These are phyloP conservation scores for Donacobius atricapilla DNA, from an alignment of 2,113 vertebrate species.

Conservation along the genomic window DNA sequence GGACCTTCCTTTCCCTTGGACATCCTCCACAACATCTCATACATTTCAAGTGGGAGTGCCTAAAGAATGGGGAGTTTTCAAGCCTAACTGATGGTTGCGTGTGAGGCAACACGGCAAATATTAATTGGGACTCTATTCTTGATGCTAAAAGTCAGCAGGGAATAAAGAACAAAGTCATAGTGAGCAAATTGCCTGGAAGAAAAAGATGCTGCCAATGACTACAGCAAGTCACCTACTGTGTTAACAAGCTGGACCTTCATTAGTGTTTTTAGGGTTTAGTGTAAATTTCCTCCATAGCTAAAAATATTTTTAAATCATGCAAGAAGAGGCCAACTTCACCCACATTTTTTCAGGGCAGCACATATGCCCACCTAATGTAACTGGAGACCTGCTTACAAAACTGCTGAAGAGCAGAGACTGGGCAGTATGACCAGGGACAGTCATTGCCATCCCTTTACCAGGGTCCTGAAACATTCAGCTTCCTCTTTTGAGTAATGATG, in stretches of 20 bases:
- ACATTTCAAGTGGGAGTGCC: not conserved
- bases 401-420: not conserved
- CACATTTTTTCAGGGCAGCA: not conserved
- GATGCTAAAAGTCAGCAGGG: not conserved
- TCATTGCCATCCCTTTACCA: not conserved
- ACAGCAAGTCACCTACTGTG: not conserved
- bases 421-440: not conserved
- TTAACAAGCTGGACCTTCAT: not conserved
- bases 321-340: not conserved
- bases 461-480: not conserved
- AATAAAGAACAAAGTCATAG: constrained; percentile 23
- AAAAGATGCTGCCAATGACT: not conserved
- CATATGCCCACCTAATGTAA: not conserved
- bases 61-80: not conserved
- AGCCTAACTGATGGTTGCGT: not conserved
- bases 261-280: not conserved
- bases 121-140: not conserved
- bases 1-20: not conserved
- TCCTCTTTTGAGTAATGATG: not conserved
- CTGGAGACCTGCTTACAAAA: not conserved
- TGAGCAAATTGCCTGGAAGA: not conserved
- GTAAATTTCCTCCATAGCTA: not conserved
- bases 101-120: not conserved
- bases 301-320: not conserved
- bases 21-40: not conserved